These are phyloP conservation scores for Trachops cirrhosus DNA, from an alignment of 2,797 vertebrate species.

Conservation along the genomic window DNA sequence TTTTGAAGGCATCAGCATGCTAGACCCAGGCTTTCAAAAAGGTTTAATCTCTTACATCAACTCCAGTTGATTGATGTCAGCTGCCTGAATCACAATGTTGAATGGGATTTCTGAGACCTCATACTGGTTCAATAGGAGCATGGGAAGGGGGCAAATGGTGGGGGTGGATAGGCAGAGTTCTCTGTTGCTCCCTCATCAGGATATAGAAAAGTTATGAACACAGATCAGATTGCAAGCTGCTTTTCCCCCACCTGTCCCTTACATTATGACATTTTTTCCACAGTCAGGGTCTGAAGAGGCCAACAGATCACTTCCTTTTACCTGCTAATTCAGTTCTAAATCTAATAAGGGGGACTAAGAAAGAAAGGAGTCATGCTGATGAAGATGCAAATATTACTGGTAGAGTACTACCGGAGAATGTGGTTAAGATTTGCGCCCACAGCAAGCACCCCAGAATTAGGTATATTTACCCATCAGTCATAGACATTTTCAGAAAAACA, in stretches of 20 bases:
- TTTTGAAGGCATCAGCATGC: background rate
- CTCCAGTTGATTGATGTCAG: background rate
- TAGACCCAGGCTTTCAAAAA: background rate
- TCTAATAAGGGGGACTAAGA: background rate
- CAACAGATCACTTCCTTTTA: background rate
- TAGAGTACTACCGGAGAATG: background rate
- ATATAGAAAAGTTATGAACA: background rate
- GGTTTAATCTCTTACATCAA: background rate
- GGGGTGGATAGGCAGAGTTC: background rate
- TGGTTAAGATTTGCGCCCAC: background rate
- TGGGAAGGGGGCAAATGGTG: background rate
- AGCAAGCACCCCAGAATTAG: background rate
- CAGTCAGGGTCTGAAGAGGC: background rate
- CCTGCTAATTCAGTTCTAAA: conserved; percentile 20
- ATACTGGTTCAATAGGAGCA: background rate
- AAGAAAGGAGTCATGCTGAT: background rate
- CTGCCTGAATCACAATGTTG: background rate
- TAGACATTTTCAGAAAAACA: background rate
- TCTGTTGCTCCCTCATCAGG: background rate
- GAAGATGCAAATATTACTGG: background rate
- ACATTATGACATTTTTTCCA: conserved; percentile 32
- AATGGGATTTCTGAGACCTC: background rate
- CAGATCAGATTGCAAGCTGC: background rate
- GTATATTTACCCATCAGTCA: background rate
- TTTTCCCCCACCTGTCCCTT: conserved; percentile 29